Evolutionary conservation across 92 coral and sea anemone genomes (phyloP), one percentile per base, ranked within the genome.

Genomic region (Desmophyllum pertusum): DNA sequence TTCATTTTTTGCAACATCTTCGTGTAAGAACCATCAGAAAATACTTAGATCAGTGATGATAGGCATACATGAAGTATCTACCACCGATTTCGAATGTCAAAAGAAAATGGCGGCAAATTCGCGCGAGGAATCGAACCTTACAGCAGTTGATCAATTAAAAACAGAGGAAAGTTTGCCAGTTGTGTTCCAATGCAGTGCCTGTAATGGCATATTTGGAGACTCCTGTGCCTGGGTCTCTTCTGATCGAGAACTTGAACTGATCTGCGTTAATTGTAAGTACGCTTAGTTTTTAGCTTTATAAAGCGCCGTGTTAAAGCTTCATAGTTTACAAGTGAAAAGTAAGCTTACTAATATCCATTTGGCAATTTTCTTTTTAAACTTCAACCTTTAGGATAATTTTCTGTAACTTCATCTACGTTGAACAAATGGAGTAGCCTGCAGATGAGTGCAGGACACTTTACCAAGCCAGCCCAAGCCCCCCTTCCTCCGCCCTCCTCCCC

Each of bases 161-260:
- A 67, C 42, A 17, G 61, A 73, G 18, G 83, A 80, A n/a, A 9
- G 57, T 46, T 57, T 57, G 38, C 89, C 86, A 25, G 43, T 89
- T 42, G 82, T 89, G 6, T 66, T 89, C 37, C 92, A 89, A 82
- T 89, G 92, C 41, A 74, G 30, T 23, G 42, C 57, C 9, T 89
- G 92, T 50, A 89, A 75, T 50, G 73, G 77, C 10, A 74, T 89
- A 15, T 3, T 89, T 53, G 92, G 92, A 18, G 92, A 89, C 46
- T 84, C 81, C n/a, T 89, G 42, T 61, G 76, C 86, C 40, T 85
- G 85, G 84, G 38, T 79, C 65, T 73, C 83, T 45, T 48, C 89
- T 15, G 59, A 80, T 65, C 75, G 73, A 79, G 89, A 84, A 19
- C 86, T 84, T 15, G 86, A 79, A 21, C 41, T 78, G 25, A 78